Conservation (phyloP, 2,797 vertebrate species). For the Dryobates pubescens region DNA sequence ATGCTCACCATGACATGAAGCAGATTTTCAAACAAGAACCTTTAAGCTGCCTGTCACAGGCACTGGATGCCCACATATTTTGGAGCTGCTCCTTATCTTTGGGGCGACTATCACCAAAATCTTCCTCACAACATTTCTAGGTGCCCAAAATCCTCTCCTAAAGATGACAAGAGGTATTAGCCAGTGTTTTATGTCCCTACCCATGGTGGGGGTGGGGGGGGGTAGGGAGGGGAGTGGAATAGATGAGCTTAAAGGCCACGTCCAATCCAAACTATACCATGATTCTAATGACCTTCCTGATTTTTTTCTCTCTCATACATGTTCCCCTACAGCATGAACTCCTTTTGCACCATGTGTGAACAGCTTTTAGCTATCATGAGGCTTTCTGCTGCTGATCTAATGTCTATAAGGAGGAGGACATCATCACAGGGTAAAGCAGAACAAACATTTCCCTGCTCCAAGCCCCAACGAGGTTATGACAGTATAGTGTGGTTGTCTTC, state of each 20-base stretch:
- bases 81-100: not conserved
- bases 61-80: not conserved
- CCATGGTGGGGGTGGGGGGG: no score
- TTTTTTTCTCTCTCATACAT: not conserved
- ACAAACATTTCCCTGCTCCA: not conserved
- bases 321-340: not conserved
- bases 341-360: not conserved
- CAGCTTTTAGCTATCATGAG: not conserved
- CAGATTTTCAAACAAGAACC: not conserved
- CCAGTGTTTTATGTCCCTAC: not conserved
- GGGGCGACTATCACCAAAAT: not conserved
- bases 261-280: not conserved
- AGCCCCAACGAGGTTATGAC: not conserved
- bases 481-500: not conserved
- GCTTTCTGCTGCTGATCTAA: not conserved
- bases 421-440: not conserved
- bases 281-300: not conserved
- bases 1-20: not conserved
- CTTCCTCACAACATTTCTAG: not conserved
- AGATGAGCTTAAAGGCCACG: not conserved
- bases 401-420: not conserved
- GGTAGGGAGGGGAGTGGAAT: not conserved
- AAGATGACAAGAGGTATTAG: not conserved
- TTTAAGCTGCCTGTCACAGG: not conserved
- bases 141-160: not conserved